phyloP scores from a whole-genome alignment of 2,888 invertebrate genomes.

The Mylabris sibirica region DNA sequence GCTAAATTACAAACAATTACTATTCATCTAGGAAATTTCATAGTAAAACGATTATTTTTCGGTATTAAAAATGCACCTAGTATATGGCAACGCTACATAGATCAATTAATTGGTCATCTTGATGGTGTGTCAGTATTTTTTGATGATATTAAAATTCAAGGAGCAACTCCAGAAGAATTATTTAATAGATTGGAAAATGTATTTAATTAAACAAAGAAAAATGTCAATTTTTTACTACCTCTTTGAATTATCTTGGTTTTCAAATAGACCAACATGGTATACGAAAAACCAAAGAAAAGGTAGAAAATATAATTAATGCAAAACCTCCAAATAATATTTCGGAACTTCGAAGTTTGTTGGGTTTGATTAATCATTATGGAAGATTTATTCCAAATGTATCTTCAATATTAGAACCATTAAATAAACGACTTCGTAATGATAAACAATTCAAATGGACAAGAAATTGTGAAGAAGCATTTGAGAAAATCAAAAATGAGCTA shows the following conservation, averaged over 20 bases:
- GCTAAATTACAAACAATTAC: constrained; percentile 24
- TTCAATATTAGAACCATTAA: constrained; percentile 11
- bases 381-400: not conserved
- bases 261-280: constrained; percentile 26
- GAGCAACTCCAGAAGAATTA: constrained; percentile 18
- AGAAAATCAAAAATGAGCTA: too few species aligned
- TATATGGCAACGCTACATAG: constrained; percentile 45
- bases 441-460: too few species aligned
- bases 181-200: constrained; percentile 18
- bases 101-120: constrained; percentile 39
- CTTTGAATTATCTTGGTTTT: constrained; percentile 35
- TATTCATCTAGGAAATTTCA: constrained; percentile 21
- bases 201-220: constrained; percentile 34
- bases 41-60: constrained; percentile 29
- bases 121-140: constrained; percentile 44
- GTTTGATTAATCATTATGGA: too few species aligned
- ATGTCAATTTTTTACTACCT: constrained; percentile 34
- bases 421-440: constrained; percentile 35
- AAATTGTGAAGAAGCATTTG: not conserved
- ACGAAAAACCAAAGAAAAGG: constrained; percentile 29
- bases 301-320: constrained; percentile 27
- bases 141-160: constrained; percentile 44
- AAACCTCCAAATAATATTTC: constrained; percentile 25
- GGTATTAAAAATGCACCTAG: constrained; percentile 41
- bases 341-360: constrained; percentile 30